Conservation (phyloP, 2,888 invertebrate species). For the Ennomos erosarius region DNA sequence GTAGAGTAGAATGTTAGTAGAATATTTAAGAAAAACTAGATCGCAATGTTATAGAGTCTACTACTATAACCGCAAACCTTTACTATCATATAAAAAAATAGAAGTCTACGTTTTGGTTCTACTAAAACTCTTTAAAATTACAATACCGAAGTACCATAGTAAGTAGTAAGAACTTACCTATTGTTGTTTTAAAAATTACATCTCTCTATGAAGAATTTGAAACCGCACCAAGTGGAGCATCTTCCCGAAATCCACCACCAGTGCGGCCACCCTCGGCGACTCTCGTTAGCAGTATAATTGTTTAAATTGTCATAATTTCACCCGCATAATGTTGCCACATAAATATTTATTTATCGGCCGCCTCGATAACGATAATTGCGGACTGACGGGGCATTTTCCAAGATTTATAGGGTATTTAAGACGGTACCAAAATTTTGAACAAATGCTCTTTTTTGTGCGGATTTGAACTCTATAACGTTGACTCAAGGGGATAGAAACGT, state of each 20-base stretch:
- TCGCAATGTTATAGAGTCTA: too few relatives aligned
- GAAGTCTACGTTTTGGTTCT: too few relatives aligned
- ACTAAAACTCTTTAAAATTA: too few relatives aligned
- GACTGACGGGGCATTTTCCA: conserved; percentile 43
- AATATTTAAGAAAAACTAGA: too few relatives aligned
- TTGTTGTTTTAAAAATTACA: too few relatives aligned
- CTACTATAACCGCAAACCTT: too few relatives aligned
- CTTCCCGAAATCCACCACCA: conserved; percentile 21
- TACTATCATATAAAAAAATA: too few relatives aligned
- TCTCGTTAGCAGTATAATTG: conserved; percentile 75
- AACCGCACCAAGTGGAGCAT: conserved; percentile 48
- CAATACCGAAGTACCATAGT: too few relatives aligned
- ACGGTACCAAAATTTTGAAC: conserved; percentile 14
- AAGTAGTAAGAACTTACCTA: too few relatives aligned
- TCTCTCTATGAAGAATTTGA: too few relatives aligned
- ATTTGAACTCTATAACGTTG: conserved; percentile 14
- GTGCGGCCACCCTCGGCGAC: conserved; percentile 52
- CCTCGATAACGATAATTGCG: conserved; percentile 57
- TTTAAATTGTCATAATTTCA: conserved; percentile 78
- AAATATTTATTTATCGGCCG: conserved; percentile 73
- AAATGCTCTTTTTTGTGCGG: conserved; percentile 7
- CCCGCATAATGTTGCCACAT: conserved; percentile 70
- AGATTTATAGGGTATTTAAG: conserved; percentile 55
- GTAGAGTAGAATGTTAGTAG: too few relatives aligned
- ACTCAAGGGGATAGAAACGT: conserved; percentile 1